Conservation (phyloP, 2,113 vertebrate species). For the Platichthys flesus region DNA sequence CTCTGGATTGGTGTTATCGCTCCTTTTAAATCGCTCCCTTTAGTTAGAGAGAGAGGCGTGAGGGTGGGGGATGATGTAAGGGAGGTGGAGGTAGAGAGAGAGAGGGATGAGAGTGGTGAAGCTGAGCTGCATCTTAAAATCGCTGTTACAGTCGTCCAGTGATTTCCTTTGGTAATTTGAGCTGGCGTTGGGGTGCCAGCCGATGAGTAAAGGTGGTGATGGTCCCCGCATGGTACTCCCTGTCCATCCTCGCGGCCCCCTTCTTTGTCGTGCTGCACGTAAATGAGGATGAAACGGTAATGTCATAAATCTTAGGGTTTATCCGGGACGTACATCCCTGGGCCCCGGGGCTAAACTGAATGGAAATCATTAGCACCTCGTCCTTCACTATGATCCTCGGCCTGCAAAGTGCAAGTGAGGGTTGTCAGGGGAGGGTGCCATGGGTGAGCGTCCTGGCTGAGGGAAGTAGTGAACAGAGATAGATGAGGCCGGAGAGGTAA, state of each 20-base stretch:
- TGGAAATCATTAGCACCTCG: slow-evolving; percentile 60
- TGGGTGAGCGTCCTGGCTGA: slow-evolving; percentile 37
- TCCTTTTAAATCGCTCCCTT: slow-evolving; percentile 59
- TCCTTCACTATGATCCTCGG: slow-evolving; percentile 63
- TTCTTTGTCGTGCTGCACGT: neutral
- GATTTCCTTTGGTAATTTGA: slow-evolving; percentile 64
- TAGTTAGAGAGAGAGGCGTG: slow-evolving; percentile 34
- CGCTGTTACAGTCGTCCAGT: slow-evolving; percentile 57
- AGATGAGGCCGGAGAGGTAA: slow-evolving; percentile 45
- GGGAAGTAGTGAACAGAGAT: slow-evolving; percentile 47
- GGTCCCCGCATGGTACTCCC: slow-evolving; percentile 21
- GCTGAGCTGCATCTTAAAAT: slow-evolving; percentile 52
- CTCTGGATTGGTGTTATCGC: slow-evolving; percentile 67
- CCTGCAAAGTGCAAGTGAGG: slow-evolving; percentile 49
- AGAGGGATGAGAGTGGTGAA: slow-evolving; percentile 31
- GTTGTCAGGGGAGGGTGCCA: slow-evolving; percentile 30
- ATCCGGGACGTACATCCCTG: slow-evolving; percentile 8
- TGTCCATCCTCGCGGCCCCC: slow-evolving; percentile 15
- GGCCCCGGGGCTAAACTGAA: slow-evolving; percentile 44
- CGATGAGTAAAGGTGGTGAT: slow-evolving; percentile 57
- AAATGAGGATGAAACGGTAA: slow-evolving; percentile 49
- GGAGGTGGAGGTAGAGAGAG: slow-evolving; percentile 21
- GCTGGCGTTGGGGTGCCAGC: slow-evolving; percentile 34
- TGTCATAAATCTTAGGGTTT: slow-evolving; percentile 56
- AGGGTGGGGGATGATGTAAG: slow-evolving; percentile 16